Evolutionary conservation across 35 echinoderm and acorn worm species (phyloP), one percentile per base, ranked within the genome.

Genomic region (Lytechinus variegatus): DNA sequence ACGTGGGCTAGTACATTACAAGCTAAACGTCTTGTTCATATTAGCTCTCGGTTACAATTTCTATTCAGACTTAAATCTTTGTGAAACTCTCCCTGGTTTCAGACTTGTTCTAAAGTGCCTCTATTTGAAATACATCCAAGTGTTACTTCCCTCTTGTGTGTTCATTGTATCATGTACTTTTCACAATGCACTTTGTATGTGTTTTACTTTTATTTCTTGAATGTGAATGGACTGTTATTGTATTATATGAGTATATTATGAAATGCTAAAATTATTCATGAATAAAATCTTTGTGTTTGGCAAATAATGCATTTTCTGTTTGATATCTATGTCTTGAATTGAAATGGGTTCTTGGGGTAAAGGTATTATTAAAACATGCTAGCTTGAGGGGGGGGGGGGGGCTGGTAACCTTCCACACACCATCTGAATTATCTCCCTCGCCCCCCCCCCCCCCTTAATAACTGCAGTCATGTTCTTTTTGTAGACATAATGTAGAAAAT

Each of bases 201-300:
- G 19, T 79, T 79, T 79, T 79, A 16, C n/a, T 79, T 19, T 79
- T 4, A 44, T 44, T 44, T 44, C 33, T 44, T 44, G 33, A 44
- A 79, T 79, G 66, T 79, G 66, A 79, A 79, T 79, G 66, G 66
- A 79, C 66, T n/a, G 66, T 79, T 71, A 24, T 71, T 79, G 66
- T 79, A 79, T 79, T 79, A 79, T 79, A 79, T 79, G 66, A 79
- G 66, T 79, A 79, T 79, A 79, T 79, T 79, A 79, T 79, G n/a
- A 58, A 79, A 79, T 79, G 66, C 66, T 79, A n/a, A n/a, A n/a
- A 79, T 79, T 79, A 79, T 79, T 79, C 66, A 79, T 79, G 33
- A 79, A 79, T 79, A 79, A 79, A 79, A 79, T 6, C 66, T 79
- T 79, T 79, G 66, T 79, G 66, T 79, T 79, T 79, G 66, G 66